Percentiles rank a stretch among this genome's conserved stretches.
Evolutionary conservation across 2,113 vertebrate genomes (phyloP).

Genomic region (Laticauda colubrina): DNA sequence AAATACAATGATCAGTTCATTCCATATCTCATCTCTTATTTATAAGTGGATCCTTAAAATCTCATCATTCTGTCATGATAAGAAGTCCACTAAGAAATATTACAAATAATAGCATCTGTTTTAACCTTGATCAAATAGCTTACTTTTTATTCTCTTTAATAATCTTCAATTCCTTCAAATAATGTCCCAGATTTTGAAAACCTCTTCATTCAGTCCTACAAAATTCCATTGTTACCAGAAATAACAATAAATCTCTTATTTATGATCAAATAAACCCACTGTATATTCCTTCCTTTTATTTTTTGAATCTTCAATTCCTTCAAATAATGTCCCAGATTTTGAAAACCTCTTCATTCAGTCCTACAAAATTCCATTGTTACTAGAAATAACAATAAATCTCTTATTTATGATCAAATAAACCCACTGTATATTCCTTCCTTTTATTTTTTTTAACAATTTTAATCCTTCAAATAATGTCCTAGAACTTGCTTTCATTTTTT

Average conservation of each 20-base stretch:
- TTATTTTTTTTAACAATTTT: neutral
- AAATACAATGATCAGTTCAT: neutral
- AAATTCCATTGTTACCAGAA: neutral
- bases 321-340: neutral
- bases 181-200: neutral
- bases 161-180: neutral
- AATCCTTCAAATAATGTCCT: neutral
- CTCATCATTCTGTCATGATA: neutral
- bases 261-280: neutral
- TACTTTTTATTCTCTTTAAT: neutral
- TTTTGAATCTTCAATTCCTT: neutral
- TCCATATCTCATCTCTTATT: neutral
- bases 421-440: neutral
- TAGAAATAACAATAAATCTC: neutral
- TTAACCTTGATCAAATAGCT: neutral
- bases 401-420: neutral
- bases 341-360: neutral
- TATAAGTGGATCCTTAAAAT: neutral
- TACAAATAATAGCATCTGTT: neutral
- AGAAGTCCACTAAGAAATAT: neutral
- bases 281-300: neutral
- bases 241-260: neutral
- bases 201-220: neutral
- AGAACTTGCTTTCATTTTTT: neutral
- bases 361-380: neutral